Conservation (phyloP, 2,888 invertebrate genomes). For the Phyllotreta cruciferae region DNA sequence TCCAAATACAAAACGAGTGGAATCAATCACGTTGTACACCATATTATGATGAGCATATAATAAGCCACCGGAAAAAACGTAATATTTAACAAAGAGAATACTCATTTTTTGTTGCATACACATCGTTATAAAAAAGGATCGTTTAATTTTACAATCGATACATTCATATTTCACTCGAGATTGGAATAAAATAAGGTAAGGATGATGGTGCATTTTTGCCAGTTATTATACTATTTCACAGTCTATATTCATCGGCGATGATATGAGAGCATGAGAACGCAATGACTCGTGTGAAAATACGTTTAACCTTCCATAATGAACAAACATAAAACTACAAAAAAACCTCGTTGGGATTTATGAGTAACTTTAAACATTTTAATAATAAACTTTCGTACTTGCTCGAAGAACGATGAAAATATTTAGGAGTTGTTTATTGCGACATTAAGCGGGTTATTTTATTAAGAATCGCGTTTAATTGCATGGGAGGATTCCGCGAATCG, state of each 20-base stretch:
- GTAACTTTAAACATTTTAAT: too few species aligned
- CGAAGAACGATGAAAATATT: too few species aligned
- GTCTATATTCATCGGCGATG: constrained; percentile 31
- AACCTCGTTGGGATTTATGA: too few species aligned
- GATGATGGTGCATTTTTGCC: constrained; percentile 48
- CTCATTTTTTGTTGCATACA: constrained; percentile 30
- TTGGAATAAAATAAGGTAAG: constrained; percentile 45
- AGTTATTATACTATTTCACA: constrained; percentile 56
- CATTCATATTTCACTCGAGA: constrained; percentile 53
- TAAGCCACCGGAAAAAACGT: constrained; percentile 30
- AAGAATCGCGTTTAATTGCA: constrained; percentile 14
- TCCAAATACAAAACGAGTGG: constrained; percentile 35
- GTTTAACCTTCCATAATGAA: constrained; percentile 6
- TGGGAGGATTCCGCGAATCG: constrained; percentile 24
- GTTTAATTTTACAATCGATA: constrained; percentile 47
- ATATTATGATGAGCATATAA: constrained; percentile 37
- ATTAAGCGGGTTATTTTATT: constrained; percentile 3
- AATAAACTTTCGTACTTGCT: too few species aligned
- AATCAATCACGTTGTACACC: constrained; percentile 36
- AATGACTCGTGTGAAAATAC: constrained; percentile 26
- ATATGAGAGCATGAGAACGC: constrained; percentile 25
- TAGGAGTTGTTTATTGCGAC: too few species aligned
- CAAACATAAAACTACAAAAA: constrained; percentile 1
- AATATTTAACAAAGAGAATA: constrained; percentile 29
- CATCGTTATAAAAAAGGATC: constrained; percentile 42